Evolutionary conservation across 92 coral and sea anemone species (phyloP).

Genomic region (Phenganax stokvisi): DNA sequence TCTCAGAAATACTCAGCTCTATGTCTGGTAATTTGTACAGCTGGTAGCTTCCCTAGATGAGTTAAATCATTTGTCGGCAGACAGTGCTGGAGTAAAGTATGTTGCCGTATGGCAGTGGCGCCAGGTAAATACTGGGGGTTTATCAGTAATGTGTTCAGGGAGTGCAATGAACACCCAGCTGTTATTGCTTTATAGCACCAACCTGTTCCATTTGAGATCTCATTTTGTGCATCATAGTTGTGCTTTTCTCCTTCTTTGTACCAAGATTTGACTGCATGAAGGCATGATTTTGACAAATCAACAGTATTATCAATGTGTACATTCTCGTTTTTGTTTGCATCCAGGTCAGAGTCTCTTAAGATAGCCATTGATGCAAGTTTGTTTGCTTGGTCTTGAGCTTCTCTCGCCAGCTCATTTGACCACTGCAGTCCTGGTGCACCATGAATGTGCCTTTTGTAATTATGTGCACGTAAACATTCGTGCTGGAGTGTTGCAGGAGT

Average conservation of each 20-base stretch:
- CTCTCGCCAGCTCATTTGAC: constrained; percentile 15
- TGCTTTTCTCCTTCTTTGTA: constrained; percentile 25
- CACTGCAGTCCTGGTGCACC: constrained; percentile 4
- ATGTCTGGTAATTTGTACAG: too few species aligned
- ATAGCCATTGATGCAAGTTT: constrained; percentile 7
- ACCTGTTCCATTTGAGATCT: constrained; percentile 22
- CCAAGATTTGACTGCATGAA: constrained; percentile 46
- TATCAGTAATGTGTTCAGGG: too few species aligned
- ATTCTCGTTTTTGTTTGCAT: neutral
- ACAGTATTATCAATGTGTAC: constrained; percentile 22
- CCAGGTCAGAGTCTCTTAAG: neutral
- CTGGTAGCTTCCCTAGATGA: too few species aligned
- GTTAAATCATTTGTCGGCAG: too few species aligned
- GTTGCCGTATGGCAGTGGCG: too few species aligned
- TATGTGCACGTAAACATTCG: constrained; percentile 35
- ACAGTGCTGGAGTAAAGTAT: too few species aligned
- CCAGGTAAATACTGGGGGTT: too few species aligned
- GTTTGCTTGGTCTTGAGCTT: constrained; percentile 26
- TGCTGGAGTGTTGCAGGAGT: constrained; percentile 14
- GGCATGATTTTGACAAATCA: constrained; percentile 41
- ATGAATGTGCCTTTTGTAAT: constrained; percentile 9
- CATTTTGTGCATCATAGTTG: constrained; percentile 2
- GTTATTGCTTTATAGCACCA: neutral
- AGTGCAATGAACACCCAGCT: too few species aligned
- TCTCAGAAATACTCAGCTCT: too few species aligned